A percentile compares a stretch with the other conserved stretches of the same genome.
phyloP scores from a whole-genome alignment of 1,140 invertebrate species.

The Lamellibrachia luymesi region DNA sequence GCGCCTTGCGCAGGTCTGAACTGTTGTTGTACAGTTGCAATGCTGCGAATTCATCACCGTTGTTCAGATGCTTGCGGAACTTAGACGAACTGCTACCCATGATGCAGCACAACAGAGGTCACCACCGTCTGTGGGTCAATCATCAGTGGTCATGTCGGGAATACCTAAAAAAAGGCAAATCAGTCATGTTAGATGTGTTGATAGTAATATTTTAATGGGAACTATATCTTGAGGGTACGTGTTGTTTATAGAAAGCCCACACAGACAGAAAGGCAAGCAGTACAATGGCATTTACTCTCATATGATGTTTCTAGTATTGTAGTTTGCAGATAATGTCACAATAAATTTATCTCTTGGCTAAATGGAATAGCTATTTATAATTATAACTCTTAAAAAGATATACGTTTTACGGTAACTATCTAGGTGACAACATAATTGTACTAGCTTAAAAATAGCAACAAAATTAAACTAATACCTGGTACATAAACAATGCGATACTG shows the following conservation, averaged over 20 bases:
- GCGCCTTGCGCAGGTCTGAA: conserved; percentile 65
- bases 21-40: conserved; percentile 68
- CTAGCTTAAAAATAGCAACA: no score
- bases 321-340: no score
- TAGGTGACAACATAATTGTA: no score
- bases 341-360: no score
- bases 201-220: not conserved
- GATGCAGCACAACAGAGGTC: not conserved
- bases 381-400: no score
- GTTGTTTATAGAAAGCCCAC: not conserved
- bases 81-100: conserved; percentile 73
- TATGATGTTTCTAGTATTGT: no score
- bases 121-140: not conserved
- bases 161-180: not conserved
- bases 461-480: no score
- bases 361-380: no score
- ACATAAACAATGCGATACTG: no score
- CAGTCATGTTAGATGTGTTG: not conserved
- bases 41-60: conserved; percentile 71
- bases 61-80: conserved; percentile 71
- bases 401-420: no score
- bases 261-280: no score
- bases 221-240: not conserved
- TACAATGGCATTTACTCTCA: no score
- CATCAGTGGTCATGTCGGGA: not conserved